A percentile compares a stretch with the other conserved stretches of the same genome.
Conservation (phyloP, 2,888 invertebrate species). For the Frankliniella intonsa region DNA sequence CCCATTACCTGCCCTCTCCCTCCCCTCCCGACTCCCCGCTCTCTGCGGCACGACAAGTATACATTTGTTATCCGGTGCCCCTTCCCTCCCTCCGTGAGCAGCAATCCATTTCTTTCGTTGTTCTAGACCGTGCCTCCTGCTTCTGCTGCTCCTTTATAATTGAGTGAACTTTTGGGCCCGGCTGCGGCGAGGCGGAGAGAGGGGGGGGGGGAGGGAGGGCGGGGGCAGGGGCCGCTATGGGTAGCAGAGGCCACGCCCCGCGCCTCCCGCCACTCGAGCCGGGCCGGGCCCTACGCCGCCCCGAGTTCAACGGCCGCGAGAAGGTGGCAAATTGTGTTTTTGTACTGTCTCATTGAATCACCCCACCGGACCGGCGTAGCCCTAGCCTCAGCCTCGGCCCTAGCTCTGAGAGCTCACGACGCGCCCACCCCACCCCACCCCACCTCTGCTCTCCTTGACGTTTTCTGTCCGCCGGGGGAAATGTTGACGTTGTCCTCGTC, state of each 20-base stretch:
- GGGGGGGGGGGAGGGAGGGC: background rate
- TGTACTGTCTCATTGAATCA: background rate
- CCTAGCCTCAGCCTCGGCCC: no score
- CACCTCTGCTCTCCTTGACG: background rate
- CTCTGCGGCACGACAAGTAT: constrained; percentile 10
- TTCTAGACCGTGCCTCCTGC: background rate
- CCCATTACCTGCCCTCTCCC: constrained; percentile 8
- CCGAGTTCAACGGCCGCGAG: background rate
- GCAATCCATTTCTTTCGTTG: constrained; percentile 26
- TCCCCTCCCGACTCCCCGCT: background rate
- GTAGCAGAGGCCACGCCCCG: background rate
- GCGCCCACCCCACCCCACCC: background rate
- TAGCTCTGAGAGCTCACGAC: background rate
- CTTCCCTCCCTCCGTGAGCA: background rate
- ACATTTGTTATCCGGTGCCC: background rate
- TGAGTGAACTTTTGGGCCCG: background rate
- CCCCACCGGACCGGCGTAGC: background rate
- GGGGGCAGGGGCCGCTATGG: background rate
- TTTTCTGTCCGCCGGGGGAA: background rate
- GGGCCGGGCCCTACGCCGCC: background rate
- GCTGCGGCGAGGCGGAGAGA: background rate
- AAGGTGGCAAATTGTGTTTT: background rate
- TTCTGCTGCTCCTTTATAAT: background rate
- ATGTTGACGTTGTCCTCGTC: no score
- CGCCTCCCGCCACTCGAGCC: background rate